Evolutionary conservation across 2,797 vertebrate species (phyloP).

Genomic region (Gallinago solitaria): DNA sequence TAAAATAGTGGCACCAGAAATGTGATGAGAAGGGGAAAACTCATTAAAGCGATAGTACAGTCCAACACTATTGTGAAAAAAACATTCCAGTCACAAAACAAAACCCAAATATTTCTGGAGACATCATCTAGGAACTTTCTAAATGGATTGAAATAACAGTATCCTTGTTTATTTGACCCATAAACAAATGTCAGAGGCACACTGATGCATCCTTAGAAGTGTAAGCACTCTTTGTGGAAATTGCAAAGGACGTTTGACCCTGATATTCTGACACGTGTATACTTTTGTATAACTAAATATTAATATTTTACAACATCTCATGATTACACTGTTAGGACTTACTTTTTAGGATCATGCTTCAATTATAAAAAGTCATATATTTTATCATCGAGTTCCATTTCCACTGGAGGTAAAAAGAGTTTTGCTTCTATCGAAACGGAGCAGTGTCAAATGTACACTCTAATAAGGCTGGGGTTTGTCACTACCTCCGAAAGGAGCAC

Average conservation of each 20-base stretch:
- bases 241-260: background rate
- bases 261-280: background rate
- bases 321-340: background rate
- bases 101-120: background rate
- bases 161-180: background rate
- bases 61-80: background rate
- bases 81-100: background rate
- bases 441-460: background rate
- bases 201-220: background rate
- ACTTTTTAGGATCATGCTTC: background rate
- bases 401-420: background rate
- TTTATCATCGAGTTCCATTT: background rate
- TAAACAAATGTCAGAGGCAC: background rate
- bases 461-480: background rate
- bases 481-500: background rate
- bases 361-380: background rate
- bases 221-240: rapidly evolving
- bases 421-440: background rate
- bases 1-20: constrained; percentile 15
- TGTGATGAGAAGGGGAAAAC: background rate
- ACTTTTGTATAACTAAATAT: background rate
- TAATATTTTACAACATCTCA: background rate
- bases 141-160: background rate
- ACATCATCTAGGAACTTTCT: background rate
- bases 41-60: background rate